Base-by-base conservation (phyloP, 2,113 vertebrate species). In the Siniperca knerii region DNA sequence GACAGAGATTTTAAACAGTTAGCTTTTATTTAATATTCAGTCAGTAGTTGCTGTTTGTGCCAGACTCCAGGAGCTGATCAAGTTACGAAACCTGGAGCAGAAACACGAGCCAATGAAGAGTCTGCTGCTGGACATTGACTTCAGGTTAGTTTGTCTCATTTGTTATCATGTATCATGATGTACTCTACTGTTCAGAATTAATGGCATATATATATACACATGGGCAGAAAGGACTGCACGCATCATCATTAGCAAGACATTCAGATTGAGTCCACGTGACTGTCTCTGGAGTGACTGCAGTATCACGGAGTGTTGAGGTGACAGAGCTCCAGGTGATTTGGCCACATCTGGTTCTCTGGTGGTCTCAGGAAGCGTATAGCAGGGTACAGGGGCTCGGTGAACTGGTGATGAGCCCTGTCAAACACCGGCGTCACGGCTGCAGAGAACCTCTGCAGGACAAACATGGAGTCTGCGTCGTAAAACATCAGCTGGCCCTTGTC, bases 101-200 rank as follows among this genome's bases (percentile, higher is more conserved):
- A 87, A 92, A 23, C 81, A 94, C 25, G 82, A 92, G 29, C 72
- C 78, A 0, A 87, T 97, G 85, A 97, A 93, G 94, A 99, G 97
- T 92, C 96, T 99, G 69, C 93, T 99, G 87, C 91, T 99, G 92
- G 98, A 99, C 95, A 98, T 99, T 88, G 98, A 99, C 95, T 97
- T 97, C 95, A 98, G 98, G 98, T 99, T 81, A 61, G 82, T 66
- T 50, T 69, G 2, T 48, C 48, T 1, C 10, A 23, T 64, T 13
- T 50, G 8, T 29, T 18, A 4, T 25, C 4, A 10, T 29, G 66
- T 12, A 58, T 5, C 2, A 1, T n/a, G 3, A 4, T 66, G 13
- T 21, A 4, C 54, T 73, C 21, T 35, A n/a, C 12, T 46, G n/a
- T 23, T 57, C 7, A 54, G 33, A 52, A 6, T 9, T 21, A 18